Conservation (phyloP, 2,888 invertebrate genomes). For the Sphinx pinastri region DNA sequence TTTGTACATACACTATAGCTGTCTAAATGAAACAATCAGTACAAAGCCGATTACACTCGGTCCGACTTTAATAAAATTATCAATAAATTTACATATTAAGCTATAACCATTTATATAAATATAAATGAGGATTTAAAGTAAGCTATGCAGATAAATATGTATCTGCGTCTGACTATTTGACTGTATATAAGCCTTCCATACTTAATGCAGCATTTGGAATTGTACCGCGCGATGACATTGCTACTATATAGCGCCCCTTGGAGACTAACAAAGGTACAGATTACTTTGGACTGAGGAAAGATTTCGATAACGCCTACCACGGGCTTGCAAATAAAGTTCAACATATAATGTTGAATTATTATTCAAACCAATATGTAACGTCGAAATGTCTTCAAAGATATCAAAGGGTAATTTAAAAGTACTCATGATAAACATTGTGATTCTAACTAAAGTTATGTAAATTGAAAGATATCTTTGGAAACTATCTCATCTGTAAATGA, state of each 20-base stretch:
- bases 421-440: conserved; percentile 18
- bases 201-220: conserved; percentile 21
- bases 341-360: neutral
- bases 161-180: conserved; percentile 16
- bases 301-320: neutral
- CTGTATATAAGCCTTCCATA: conserved; percentile 7
- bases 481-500: neutral
- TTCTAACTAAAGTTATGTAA: neutral
- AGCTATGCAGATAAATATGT: conserved; percentile 19
- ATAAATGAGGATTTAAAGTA: conserved; percentile 32
- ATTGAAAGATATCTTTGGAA: conserved; percentile 8
- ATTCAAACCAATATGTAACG: neutral
- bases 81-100: conserved; percentile 42
- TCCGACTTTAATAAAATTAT: conserved; percentile 29
- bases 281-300: neutral
- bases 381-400: conserved; percentile 13
- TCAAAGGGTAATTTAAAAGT: neutral
- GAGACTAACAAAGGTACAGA: neutral
- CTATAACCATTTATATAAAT: conserved; percentile 53
- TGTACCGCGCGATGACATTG: neutral
- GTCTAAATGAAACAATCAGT: conserved; percentile 24
- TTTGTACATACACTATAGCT: conserved; percentile 24
- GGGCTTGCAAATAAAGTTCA: neutral
- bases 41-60: conserved; percentile 21
- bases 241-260: neutral